These are phyloP conservation scores for Actias luna DNA, from an alignment of 2,888 invertebrate species.

Conservation along the genomic window DNA sequence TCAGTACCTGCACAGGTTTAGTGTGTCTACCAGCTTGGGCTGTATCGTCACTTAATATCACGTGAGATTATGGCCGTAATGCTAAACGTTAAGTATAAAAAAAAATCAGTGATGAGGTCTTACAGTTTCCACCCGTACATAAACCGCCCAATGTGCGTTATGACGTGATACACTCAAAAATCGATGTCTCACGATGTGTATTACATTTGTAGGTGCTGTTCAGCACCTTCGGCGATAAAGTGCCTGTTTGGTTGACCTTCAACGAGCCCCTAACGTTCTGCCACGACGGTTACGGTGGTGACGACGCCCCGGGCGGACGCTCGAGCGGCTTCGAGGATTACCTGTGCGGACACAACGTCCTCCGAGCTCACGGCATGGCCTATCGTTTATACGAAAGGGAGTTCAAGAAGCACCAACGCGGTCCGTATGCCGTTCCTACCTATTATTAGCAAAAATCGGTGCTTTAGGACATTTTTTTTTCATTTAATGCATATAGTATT, in stretches of 20 bases:
- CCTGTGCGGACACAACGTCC: slow-evolving; percentile 82
- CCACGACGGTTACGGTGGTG: slow-evolving; percentile 70
- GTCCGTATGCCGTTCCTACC: not conserved
- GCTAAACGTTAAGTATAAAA: no score
- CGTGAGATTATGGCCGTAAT: no score
- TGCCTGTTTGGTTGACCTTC: slow-evolving; percentile 83
- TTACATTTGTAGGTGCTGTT: slow-evolving; percentile 66
- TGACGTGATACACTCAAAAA: no score
- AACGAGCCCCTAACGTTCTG: slow-evolving; percentile 83
- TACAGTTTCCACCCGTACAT: no score
- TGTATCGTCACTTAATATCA: no score
- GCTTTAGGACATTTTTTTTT: no score
- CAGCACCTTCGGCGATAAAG: slow-evolving; percentile 68
- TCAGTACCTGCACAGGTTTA: no score
- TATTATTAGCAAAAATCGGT: no score
- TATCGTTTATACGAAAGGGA: slow-evolving; percentile 79
- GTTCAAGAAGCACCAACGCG: not conserved
- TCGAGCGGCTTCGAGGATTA: slow-evolving; percentile 83
- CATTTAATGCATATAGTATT: no score
- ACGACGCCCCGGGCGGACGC: slow-evolving; percentile 71
- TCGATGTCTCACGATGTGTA: not conserved
- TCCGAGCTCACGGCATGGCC: slow-evolving; percentile 84
- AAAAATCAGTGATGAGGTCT: no score
- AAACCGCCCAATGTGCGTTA: no score
- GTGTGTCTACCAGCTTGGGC: no score